Base-by-base conservation (phyloP, 2,113 vertebrate genomes). In the Dicentrarchus labrax region DNA sequence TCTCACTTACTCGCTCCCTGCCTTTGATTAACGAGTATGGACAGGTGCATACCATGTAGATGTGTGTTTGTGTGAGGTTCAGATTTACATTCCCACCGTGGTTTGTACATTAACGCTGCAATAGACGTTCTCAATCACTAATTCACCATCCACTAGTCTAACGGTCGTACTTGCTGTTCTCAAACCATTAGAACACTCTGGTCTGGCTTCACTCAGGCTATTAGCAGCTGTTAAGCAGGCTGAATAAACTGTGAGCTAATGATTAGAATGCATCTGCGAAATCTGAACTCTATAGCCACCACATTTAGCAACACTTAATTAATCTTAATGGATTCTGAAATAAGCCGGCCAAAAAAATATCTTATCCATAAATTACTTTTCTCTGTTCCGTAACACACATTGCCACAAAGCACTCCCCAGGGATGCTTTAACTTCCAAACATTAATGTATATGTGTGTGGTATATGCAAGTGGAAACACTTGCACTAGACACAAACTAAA, bases 301-400 rank as follows among this genome's bases (percentile, higher is more conserved):
- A 72, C 88, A 90, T 94, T 94, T 90, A 91, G 91, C 87, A 80
- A 83, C 90, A 88, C 93, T 93, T 94, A 93, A 95, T 95, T 94
- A 90, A 94, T 94, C 89, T 92, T 94, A 94, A 95, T 95, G 93
- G 92, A 94, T 94, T 94, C 91, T 91, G 88, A 89, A 94, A 94
- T 91, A 93, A 94, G 88, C 77, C 85, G 85, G 91, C 91, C 88
- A 92, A 90, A 91, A 89, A 91, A 90, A 91, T 89, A 92, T 85
- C 82, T 61, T 88, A 90, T 85, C 88, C 92, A 90, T 90, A 89
- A 94, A 95, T 91, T 89, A 91, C 89, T 82, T 89, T 91, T 83
- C 83, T 67, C 83, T 86, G 69, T 86, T 82, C 83, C 6, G n/a
- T 65, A 83, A 41, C 82, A 81, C 88, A 65, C 85, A 48, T 81